A percentile compares a stretch with the other conserved stretches of the same genome.
phyloP scores from a whole-genome alignment of 30 jellyfish, hydroid and myxozoan species.

The Catostylus mosaicus region DNA sequence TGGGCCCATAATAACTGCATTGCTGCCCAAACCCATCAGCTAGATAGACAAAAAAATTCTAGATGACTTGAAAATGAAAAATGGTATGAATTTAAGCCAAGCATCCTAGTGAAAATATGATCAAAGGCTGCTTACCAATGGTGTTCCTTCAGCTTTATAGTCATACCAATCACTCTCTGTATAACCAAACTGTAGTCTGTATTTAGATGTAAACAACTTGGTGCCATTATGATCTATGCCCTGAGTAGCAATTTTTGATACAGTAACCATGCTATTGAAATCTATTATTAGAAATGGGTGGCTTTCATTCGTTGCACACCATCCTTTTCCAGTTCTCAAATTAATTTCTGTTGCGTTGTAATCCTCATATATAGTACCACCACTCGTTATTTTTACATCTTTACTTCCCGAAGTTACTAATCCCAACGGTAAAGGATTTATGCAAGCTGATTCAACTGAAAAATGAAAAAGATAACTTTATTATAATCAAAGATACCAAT shows the following conservation, averaged over 20 bases:
- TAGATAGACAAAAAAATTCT: too few species aligned
- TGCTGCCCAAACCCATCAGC: neutral
- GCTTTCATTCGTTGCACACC: constrained; percentile 29
- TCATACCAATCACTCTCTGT: constrained; percentile 16
- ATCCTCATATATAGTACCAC: neutral
- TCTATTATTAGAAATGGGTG: constrained; percentile 11
- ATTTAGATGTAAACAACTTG: constrained; percentile 5
- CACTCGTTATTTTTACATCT: neutral
- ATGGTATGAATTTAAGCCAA: neutral
- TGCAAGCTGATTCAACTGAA: constrained; percentile 29
- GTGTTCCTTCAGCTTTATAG: neutral
- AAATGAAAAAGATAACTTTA: neutral
- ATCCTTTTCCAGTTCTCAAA: constrained; percentile 41
- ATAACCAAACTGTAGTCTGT: constrained; percentile 31
- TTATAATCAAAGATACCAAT: too few species aligned
- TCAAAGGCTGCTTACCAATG: constrained; percentile 15
- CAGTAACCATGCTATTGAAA: constrained; percentile 25
- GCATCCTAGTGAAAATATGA: neutral
- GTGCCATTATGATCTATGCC: constrained; percentile 22
- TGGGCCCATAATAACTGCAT: neutral
- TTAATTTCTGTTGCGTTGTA: constrained; percentile 25
- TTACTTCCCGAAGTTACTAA: neutral
- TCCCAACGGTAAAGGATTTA: constrained; percentile 17
- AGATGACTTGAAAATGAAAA: neutral
- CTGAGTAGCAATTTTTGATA: constrained; percentile 50